phyloP scores from a whole-genome alignment of 2,888 invertebrate species.

The Thera britannica region DNA sequence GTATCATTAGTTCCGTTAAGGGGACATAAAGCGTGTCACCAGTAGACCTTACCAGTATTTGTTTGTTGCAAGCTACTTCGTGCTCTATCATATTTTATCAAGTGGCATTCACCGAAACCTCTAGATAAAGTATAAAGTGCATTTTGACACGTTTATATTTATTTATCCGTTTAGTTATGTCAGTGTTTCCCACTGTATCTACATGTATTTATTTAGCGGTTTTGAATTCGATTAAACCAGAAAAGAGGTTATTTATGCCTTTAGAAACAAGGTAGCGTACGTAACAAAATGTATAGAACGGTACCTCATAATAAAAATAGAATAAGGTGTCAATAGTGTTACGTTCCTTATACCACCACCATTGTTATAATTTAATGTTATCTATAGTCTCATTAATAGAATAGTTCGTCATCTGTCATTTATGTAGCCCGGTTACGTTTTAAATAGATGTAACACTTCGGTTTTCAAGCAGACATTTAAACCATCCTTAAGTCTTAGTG shows the following conservation, averaged over 20 bases:
- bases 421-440: conserved; percentile 15
- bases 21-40: conserved; percentile 60
- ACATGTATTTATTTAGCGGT: not conserved
- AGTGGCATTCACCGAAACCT: conserved; percentile 16
- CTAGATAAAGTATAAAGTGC: not conserved
- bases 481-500: not conserved
- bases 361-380: not conserved
- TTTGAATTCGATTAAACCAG: not conserved
- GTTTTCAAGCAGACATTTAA: conserved; percentile 14
- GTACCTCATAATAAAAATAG: not conserved
- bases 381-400: conserved; percentile 2
- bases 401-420: conserved; percentile 4
- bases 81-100: conserved; percentile 27
- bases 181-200: not conserved
- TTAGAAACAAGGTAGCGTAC: too few relatives aligned
- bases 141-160: not conserved
- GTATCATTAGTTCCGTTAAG: conserved; percentile 67
- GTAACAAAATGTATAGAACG: not conserved
- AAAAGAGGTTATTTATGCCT: too few relatives aligned
- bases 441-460: conserved; percentile 16
- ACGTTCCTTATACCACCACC: not conserved
- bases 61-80: conserved; percentile 36
- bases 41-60: conserved; percentile 31
- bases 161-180: not conserved
- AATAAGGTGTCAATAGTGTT: not conserved